Evolutionary conservation across 2,113 vertebrate genomes (phyloP).

Genomic region (Choloepus hoffmanni): DNA sequence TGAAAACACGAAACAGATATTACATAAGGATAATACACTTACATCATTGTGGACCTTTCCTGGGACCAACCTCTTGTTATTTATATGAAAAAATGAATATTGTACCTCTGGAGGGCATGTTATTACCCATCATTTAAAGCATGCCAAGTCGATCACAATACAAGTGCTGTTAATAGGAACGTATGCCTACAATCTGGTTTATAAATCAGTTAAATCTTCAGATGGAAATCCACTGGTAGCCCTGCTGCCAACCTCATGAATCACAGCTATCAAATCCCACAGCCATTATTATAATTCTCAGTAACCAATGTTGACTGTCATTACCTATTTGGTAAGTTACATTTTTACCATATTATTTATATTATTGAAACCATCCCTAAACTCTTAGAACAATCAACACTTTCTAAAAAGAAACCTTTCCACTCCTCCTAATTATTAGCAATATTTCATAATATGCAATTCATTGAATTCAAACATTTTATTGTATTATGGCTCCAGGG

Average conservation of each 20-base stretch:
- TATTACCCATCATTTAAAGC: not conserved
- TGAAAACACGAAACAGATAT: not conserved
- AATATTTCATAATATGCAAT: not conserved
- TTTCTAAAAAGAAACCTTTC: not conserved
- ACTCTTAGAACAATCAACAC: not conserved
- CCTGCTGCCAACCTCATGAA: not conserved
- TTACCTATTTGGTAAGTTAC: not conserved
- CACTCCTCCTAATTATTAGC: rapidly evolving
- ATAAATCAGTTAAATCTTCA: not conserved
- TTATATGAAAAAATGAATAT: not conserved
- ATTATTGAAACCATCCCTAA: not conserved
- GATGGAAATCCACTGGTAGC: not conserved
- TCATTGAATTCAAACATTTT: not conserved
- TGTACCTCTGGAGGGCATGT: too few species aligned
- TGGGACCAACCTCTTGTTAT: not conserved
- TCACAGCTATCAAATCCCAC: not conserved
- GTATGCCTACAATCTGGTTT: not conserved
- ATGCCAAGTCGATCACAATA: rapidly evolving
- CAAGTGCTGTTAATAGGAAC: not conserved
- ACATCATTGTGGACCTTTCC: not conserved
- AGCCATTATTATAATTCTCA: not conserved
- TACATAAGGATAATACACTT: not conserved
- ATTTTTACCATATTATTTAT: not conserved
- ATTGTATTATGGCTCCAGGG: too few species aligned
- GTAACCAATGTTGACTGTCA: not conserved